Evolutionary conservation across 2,113 vertebrate genomes (phyloP), one percentile per base, ranked within the genome.

Genomic region (Archilochus colubris): DNA sequence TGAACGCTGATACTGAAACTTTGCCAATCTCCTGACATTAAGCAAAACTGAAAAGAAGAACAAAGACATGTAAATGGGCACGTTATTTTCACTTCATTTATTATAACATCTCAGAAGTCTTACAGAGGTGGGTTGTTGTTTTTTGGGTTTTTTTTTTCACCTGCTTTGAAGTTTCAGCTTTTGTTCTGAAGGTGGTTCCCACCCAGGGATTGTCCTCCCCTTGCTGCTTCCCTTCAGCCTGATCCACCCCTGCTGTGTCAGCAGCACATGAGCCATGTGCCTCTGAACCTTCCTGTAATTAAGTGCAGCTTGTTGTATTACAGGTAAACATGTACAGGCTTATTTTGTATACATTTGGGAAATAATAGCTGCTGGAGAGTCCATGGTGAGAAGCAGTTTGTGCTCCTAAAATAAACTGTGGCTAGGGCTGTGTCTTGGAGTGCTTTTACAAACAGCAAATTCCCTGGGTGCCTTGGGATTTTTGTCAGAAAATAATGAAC

Each of bases 11-110:
- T 94, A 82, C 68, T 75, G 89, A 86, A 93, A 95, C 61, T 94
- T 89, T 50, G 73, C 75, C 94, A 95, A 78, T 95, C 94, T 97
- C 96, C 82, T 97, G 93, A 97, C 91, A 94, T 70, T 90, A 95
- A 91, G 61, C 43, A 57, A 89, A 91, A 91, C 61, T 1, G 0
- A 76, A 95, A 95, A 94, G 82, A 82, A 91, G 94, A 97, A 97
- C 93, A 96, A 97, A 95, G 95, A 95, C 67, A 96, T 96, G 95
- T 96, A 97, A 97, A 97, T 96, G 64, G 88, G 85, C 64, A 91
- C 23, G 64, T 70, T 96, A 86, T 95, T 96, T 94, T 91, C 84
- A 33, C 76, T 90, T 91, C 85, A 50, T 83, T 91, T 86, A 94
- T 90, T 91, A 59, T 64, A 96, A 59, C 72, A 59, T 90, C 94